These are phyloP conservation scores for Scaptomyza flava DNA, from an alignment of 2,888 invertebrate genomes.

Conservation along the genomic window DNA sequence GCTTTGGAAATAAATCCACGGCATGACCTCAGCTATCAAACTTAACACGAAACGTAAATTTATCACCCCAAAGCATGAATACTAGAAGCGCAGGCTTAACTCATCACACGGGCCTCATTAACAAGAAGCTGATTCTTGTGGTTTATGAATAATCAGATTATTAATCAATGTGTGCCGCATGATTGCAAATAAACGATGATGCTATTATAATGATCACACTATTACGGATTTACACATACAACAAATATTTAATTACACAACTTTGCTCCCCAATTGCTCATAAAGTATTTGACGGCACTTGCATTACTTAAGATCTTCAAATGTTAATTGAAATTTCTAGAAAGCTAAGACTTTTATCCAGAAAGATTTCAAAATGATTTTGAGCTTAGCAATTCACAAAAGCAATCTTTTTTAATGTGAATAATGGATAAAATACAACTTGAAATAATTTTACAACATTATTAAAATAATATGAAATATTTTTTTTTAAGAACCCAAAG, in stretches of 20 bases:
- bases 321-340: conserved; percentile 5
- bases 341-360: background rate
- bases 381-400: background rate
- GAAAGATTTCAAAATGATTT: background rate
- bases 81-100: conserved; percentile 50
- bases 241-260: conserved; percentile 21
- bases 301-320: background rate
- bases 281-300: conserved; percentile 21
- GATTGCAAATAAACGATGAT: conserved; percentile 76
- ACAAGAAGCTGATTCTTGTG: conserved; percentile 76
- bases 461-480: too few relatives aligned
- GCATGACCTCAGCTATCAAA: conserved; percentile 77
- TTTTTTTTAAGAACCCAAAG: too few relatives aligned
- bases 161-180: conserved; percentile 72
- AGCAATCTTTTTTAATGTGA: background rate
- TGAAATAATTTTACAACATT: too few relatives aligned
- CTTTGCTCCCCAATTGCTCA: conserved; percentile 19
- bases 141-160: conserved; percentile 77
- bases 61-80: conserved; percentile 45
- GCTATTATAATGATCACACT: conserved; percentile 77
- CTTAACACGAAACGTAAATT: conserved; percentile 73
- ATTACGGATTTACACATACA: conserved; percentile 49
- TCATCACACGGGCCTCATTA: conserved; percentile 69
- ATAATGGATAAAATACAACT: background rate
- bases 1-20: conserved; percentile 75